Percentiles rank a stretch among this genome's conserved stretches.
These are phyloP conservation scores for Paraplagusia blochii DNA, from an alignment of 2,113 vertebrate species.

Conservation along the genomic window DNA sequence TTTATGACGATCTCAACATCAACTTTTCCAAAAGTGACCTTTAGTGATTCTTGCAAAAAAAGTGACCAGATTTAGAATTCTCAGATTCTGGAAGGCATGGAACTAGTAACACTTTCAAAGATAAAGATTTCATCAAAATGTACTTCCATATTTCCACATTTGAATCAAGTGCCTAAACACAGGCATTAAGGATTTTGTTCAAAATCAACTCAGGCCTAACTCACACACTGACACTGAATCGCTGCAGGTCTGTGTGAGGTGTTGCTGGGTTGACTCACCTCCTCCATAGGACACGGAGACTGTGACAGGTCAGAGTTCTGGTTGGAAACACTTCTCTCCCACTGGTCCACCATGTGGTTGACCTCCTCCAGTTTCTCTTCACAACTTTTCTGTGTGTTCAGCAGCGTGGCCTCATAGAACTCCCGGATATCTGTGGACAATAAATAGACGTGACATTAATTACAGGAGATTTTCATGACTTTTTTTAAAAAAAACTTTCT, in stretches of 20 bases:
- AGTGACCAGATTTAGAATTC: no score
- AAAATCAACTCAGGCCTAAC: not conserved
- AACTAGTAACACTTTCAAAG: no score
- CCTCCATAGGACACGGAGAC: slow-evolving; percentile 70
- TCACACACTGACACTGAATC: not conserved
- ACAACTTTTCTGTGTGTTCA: slow-evolving; percentile 89
- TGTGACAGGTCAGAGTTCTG: slow-evolving; percentile 65
- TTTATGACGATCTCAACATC: no score
- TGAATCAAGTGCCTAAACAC: no score
- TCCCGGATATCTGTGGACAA: slow-evolving; percentile 89
- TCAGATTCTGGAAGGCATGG: no score
- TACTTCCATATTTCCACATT: no score
- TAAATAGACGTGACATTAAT: slow-evolving; percentile 19
- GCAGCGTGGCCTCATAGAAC: slow-evolving; percentile 91
- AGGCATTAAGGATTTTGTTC: no score
- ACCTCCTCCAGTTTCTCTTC: slow-evolving; percentile 90
- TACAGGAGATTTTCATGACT: not conserved
- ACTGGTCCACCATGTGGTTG: slow-evolving; percentile 86
- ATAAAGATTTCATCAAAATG: no score
- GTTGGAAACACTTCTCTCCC: slow-evolving; percentile 76
- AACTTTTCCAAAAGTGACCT: no score
- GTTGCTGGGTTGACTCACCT: slow-evolving; percentile 53
- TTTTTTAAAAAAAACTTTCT: no score
- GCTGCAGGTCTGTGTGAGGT: not conserved
- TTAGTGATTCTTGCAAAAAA: no score